A percentile compares a stretch with the other conserved stretches of the same genome.
Evolutionary conservation across 2,888 invertebrate species (phyloP).

Genomic region (Drosophila lutescens): DNA sequence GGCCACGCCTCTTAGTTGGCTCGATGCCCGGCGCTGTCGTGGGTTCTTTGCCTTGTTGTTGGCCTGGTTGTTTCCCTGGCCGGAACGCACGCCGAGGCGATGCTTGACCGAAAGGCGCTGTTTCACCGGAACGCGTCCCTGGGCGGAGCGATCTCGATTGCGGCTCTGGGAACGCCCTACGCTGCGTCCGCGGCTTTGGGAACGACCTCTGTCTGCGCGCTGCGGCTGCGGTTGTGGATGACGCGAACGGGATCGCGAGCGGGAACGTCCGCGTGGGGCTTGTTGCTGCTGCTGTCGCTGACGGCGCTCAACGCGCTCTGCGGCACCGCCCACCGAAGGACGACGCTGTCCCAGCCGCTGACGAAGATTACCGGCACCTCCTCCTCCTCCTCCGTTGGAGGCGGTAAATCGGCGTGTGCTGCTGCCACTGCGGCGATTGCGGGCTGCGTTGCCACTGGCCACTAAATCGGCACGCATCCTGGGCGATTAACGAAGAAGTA

Average conservation of each 20-base stretch:
- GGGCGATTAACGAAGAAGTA: constrained; percentile 68
- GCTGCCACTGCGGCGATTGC: constrained; percentile 52
- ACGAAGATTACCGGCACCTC: constrained; percentile 56
- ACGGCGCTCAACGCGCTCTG: constrained; percentile 76
- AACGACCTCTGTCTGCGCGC: constrained; percentile 47
- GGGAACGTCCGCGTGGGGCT: constrained; percentile 63
- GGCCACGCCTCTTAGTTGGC: constrained; percentile 69
- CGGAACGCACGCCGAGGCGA: constrained; percentile 78
- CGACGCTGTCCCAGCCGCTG: constrained; percentile 77
- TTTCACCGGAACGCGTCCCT: constrained; percentile 29
- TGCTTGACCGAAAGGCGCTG: constrained; percentile 78
- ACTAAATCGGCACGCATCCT: constrained; percentile 84
- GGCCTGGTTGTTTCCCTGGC: constrained; percentile 45
- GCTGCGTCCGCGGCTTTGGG: constrained; percentile 57
- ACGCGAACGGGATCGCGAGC: constrained; percentile 35
- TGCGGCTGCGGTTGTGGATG: constrained; percentile 48
- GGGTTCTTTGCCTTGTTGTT: constrained; percentile 11
- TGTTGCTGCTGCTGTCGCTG: constrained; percentile 53
- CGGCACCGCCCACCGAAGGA: constrained; percentile 72
- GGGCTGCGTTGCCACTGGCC: constrained; percentile 50
- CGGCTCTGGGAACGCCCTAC: constrained; percentile 52
- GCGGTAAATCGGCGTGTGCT: constrained; percentile 77
- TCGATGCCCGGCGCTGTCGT: constrained; percentile 55
- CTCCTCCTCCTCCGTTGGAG: constrained; percentile 14
- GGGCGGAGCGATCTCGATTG: constrained; percentile 47